phyloP scores from a whole-genome alignment of 2,888 invertebrate genomes.

The Choreutis nemorana region DNA sequence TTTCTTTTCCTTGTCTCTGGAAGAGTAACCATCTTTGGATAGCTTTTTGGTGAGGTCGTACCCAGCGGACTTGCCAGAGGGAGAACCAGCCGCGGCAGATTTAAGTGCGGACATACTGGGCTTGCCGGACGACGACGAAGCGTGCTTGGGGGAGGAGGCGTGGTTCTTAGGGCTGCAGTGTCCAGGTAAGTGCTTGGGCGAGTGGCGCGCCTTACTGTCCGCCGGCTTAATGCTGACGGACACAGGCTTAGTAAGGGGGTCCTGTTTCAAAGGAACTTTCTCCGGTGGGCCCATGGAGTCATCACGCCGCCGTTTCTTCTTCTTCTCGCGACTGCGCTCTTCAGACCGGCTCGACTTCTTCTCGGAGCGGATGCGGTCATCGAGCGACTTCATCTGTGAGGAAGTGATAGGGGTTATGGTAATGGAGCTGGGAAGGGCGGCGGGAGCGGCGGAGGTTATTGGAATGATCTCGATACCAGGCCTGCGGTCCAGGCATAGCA shows the following conservation, averaged over 20 bases:
- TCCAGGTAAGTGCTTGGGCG: constrained; percentile 76
- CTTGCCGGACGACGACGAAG: constrained; percentile 78
- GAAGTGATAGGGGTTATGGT: constrained; percentile 85
- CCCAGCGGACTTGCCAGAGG: constrained; percentile 69
- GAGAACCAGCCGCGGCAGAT: constrained; percentile 76
- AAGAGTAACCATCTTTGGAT: constrained; percentile 52
- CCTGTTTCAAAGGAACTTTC: constrained; percentile 78
- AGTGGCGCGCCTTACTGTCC: constrained; percentile 75
- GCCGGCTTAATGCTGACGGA: constrained; percentile 78
- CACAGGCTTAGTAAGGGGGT: constrained; percentile 74
- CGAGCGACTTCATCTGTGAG: constrained; percentile 58
- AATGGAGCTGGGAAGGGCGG: constrained; percentile 79
- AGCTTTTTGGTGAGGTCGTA: constrained; percentile 66
- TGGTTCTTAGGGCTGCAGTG: constrained; percentile 82
- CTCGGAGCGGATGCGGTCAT: constrained; percentile 51
- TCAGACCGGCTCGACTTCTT: constrained; percentile 52
- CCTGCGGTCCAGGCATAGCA: constrained; percentile 72
- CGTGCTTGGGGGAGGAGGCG: constrained; percentile 82
- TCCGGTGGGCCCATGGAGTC: constrained; percentile 85
- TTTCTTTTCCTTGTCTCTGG: constrained; percentile 65
- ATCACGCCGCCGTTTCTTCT: constrained; percentile 78
- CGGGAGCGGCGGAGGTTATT: constrained; percentile 69
- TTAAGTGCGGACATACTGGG: constrained; percentile 90
- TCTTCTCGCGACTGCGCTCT: constrained; percentile 69
- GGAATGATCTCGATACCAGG: constrained; percentile 89